Percentiles rank a stretch among this genome's conserved stretches.
Conservation (phyloP, 2,888 invertebrate genomes). For the Slavum lentiscoides region DNA sequence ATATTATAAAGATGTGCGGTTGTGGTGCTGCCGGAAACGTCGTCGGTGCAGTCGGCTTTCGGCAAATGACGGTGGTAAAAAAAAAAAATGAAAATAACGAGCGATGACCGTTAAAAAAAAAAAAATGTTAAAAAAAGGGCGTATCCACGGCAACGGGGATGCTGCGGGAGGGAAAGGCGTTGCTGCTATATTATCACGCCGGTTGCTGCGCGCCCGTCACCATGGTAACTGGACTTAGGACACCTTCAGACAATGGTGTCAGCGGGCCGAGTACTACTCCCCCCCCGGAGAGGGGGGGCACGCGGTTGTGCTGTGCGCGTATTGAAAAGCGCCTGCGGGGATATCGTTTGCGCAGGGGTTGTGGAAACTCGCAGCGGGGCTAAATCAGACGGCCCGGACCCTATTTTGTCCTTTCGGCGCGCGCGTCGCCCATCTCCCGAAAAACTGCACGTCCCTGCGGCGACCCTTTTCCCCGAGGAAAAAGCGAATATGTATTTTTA, state of each 20-base stretch:
- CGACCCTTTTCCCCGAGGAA: too few species aligned
- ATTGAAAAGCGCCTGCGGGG: conserved; percentile 41
- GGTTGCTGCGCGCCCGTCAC: conserved; percentile 18
- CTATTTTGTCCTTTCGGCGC: conserved; percentile 10
- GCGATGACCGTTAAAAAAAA: conserved; percentile 43
- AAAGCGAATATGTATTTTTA: too few species aligned
- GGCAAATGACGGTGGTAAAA: too few species aligned
- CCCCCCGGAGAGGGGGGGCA: neutral
- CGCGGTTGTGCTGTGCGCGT: neutral
- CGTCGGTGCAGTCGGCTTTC: too few species aligned
- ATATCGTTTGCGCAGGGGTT: neutral
- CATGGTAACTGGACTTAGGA: conserved; percentile 44
- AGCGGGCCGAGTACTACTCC: conserved; percentile 13
- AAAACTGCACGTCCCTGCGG: too few species aligned
- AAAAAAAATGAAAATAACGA: neutral
- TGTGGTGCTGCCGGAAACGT: too few species aligned
- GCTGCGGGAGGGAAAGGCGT: conserved; percentile 30
- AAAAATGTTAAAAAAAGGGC: conserved; percentile 32
- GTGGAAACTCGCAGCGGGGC: conserved; percentile 12
- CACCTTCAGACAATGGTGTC: conserved; percentile 50
- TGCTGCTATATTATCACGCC: conserved; percentile 45
- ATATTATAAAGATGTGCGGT: too few species aligned
- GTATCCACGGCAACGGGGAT: conserved; percentile 48
- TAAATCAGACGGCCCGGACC: conserved; percentile 37
- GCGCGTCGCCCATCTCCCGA: too few species aligned